Evolutionary conservation across 2,797 vertebrate genomes (phyloP).

Genomic region (Manis pentadactyla): DNA sequence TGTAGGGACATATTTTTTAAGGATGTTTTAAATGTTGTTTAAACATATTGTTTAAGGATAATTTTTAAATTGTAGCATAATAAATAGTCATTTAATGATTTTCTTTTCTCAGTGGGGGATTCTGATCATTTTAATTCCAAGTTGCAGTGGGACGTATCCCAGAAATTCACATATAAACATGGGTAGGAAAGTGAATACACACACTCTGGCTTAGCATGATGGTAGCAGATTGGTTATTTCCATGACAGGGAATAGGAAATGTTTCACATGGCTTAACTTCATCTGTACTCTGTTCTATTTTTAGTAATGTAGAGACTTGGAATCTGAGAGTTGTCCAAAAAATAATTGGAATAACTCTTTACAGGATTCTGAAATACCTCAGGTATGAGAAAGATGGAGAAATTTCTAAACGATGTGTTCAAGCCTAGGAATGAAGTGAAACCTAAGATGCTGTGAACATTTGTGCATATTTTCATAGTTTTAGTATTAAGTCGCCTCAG

Average conservation of each 20-base stretch:
- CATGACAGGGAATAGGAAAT: background rate
- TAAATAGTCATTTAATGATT: background rate
- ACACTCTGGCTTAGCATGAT: background rate
- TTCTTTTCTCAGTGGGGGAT: background rate
- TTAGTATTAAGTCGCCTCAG: background rate
- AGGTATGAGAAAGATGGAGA: slow-evolving; percentile 55
- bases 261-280: slow-evolving; percentile 26
- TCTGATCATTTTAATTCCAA: background rate
- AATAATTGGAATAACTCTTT: slow-evolving; percentile 31
- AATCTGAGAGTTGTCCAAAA: slow-evolving; percentile 51
- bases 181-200: background rate
- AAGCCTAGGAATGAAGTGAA: slow-evolving; percentile 10
- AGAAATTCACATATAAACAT: slow-evolving; percentile 25
- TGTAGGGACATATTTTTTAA: background rate
- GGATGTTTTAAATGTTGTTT: background rate
- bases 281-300: slow-evolving; percentile 53
- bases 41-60: background rate
- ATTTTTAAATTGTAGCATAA: background rate
- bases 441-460: slow-evolving; percentile 10
- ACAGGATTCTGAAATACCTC: slow-evolving; percentile 62
- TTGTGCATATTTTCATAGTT: slow-evolving; percentile 23
- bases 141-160: background rate
- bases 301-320: slow-evolving; percentile 52
- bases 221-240: background rate
- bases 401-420: slow-evolving; percentile 48